Evolutionary conservation across 2,797 vertebrate species (phyloP).

Genomic region (Ibycter americanus): DNA sequence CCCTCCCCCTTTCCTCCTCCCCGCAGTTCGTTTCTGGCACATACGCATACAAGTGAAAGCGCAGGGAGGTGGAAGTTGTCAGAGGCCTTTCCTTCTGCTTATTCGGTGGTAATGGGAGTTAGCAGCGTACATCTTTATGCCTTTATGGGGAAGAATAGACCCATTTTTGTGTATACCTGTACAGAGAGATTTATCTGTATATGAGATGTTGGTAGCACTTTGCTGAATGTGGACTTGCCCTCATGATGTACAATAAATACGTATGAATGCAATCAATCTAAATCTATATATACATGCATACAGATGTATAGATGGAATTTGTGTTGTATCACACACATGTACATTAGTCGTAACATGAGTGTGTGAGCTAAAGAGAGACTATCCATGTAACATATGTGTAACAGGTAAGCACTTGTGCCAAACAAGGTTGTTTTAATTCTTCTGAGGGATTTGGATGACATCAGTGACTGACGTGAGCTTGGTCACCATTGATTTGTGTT

Average conservation of each 20-base stretch:
- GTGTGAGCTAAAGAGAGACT: slow-evolving; percentile 68
- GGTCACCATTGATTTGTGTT: not conserved
- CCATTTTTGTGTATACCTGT: slow-evolving; percentile 76
- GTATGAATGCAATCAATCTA: slow-evolving; percentile 64
- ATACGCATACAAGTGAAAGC: slow-evolving; percentile 65
- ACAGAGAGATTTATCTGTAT: slow-evolving; percentile 74
- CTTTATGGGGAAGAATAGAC: slow-evolving; percentile 55
- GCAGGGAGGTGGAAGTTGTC: slow-evolving; percentile 60
- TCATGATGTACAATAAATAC: slow-evolving; percentile 72
- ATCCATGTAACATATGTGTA: slow-evolving; percentile 29
- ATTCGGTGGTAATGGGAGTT: slow-evolving; percentile 64
- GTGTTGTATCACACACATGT: slow-evolving; percentile 13
- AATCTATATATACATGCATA: slow-evolving; percentile 70
- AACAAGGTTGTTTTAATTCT: slow-evolving; percentile 51
- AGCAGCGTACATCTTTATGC: slow-evolving; percentile 65
- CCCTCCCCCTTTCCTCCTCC: not conserved
- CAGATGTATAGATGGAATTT: slow-evolving; percentile 48
- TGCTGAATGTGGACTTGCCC: slow-evolving; percentile 76
- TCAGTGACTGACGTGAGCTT: not conserved
- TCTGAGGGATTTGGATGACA: slow-evolving; percentile 45
- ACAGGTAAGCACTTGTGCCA: slow-evolving; percentile 73
- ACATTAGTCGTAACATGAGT: not conserved
- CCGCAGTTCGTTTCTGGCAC: slow-evolving; percentile 28
- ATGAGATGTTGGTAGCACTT: slow-evolving; percentile 75
- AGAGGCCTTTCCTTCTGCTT: slow-evolving; percentile 74